Evolutionary conservation across 2,888 invertebrate species (phyloP).

Genomic region (Sarcophaga caerulescens): DNA sequence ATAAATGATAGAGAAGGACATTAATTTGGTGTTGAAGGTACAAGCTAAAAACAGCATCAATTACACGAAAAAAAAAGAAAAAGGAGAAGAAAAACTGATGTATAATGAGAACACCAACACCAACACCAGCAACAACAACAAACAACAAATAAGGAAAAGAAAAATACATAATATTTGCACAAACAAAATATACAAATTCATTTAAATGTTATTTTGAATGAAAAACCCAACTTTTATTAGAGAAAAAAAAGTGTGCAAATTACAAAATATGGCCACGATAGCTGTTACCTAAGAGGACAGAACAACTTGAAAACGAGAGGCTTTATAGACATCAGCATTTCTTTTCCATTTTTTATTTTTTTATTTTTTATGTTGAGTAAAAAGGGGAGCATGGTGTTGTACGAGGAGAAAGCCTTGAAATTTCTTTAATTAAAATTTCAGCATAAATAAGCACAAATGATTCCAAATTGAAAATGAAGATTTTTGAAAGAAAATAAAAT

Average conservation of each 20-base stretch:
- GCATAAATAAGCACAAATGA: no score
- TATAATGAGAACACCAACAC: neutral
- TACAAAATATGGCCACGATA: neutral
- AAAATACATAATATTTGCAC: neutral
- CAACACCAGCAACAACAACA: neutral
- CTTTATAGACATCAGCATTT: neutral
- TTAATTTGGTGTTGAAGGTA: slow-evolving; percentile 58
- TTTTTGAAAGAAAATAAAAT: no score
- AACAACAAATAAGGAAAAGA: neutral
- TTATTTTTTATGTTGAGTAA: neutral
- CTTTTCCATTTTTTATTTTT: neutral
- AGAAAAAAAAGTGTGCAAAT: slow-evolving; percentile 32
- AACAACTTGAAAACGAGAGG: neutral
- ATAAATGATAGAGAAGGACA: slow-evolving; percentile 34
- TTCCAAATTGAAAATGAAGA: no score
- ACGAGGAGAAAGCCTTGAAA: neutral
- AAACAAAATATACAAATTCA: neutral
- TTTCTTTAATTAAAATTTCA: no score
- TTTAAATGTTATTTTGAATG: neutral
- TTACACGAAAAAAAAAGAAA: slow-evolving; percentile 16
- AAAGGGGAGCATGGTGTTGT: neutral
- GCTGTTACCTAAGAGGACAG: neutral
- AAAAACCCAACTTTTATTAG: neutral
- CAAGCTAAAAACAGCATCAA: slow-evolving; percentile 25
- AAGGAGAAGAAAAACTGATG: neutral